Conservation (phyloP, 1,140 invertebrate genomes). For the Ips typographus region DNA sequence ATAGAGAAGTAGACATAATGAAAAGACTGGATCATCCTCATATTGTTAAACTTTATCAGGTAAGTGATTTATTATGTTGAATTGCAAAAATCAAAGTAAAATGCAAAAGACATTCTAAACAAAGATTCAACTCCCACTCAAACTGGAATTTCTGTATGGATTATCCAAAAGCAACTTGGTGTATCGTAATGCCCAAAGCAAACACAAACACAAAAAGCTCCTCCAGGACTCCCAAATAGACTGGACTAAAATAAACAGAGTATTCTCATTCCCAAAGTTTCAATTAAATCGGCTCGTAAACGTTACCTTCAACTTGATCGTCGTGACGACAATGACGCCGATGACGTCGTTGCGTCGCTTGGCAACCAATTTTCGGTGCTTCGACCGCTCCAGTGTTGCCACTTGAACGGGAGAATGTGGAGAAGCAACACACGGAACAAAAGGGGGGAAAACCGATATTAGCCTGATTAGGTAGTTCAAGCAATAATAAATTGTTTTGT, state of each 20-base stretch:
- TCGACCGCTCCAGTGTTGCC: slow-evolving; percentile 10
- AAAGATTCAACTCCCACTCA: too few relatives aligned
- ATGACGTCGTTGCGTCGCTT: slow-evolving; percentile 48
- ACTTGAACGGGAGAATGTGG: neutral
- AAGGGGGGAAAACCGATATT: too few relatives aligned
- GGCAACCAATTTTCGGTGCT: slow-evolving; percentile 34
- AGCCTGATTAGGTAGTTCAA: too few relatives aligned
- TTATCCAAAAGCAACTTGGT: too few relatives aligned
- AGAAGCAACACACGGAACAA: neutral
- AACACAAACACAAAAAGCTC: too few relatives aligned
- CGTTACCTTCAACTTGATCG: slow-evolving; percentile 51
- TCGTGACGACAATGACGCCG: slow-evolving; percentile 46
- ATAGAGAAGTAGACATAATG: slow-evolving; percentile 98
- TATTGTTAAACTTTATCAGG: slow-evolving; percentile 97
- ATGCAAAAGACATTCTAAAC: too few relatives aligned
- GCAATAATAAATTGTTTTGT: too few relatives aligned
- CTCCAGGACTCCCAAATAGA: too few relatives aligned
- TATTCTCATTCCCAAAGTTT: slow-evolving; percentile 6
- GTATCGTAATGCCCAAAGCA: too few relatives aligned
- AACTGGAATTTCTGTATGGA: too few relatives aligned
- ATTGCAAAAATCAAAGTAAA: too few relatives aligned
- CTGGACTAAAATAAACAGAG: neutral
- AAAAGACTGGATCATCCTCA: slow-evolving; percentile 95
- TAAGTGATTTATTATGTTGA: slow-evolving; percentile 51
- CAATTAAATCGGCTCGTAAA: slow-evolving; percentile 41